phyloP scores from a whole-genome alignment of 2,888 invertebrate species.

The Allygus modestus region DNA sequence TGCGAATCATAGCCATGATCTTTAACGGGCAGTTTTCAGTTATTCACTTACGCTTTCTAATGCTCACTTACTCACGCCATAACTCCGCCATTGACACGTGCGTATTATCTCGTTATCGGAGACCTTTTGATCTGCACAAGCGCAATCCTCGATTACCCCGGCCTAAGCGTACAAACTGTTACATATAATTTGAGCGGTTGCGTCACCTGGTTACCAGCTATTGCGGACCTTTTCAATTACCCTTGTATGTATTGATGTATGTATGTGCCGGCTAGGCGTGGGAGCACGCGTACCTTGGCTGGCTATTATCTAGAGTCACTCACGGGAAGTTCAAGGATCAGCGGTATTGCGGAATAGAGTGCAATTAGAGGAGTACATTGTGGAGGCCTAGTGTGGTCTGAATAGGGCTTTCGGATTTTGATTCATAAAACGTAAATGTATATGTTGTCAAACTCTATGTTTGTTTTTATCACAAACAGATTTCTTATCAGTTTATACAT shows the following conservation, averaged over 20 bases:
- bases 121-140: constrained; percentile 31
- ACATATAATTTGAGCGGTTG: constrained; percentile 39
- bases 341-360: not conserved
- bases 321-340: constrained; percentile 31
- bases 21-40: constrained; percentile 23
- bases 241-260: constrained; percentile 44
- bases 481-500: too few relatives aligned
- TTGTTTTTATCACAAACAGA: too few relatives aligned
- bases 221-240: constrained; percentile 52
- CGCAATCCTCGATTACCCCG: constrained; percentile 12
- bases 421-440: too few relatives aligned
- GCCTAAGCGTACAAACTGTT: constrained; percentile 32
- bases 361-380: not conserved
- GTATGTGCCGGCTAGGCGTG: constrained; percentile 13
- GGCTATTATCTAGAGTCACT: not conserved
- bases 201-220: constrained; percentile 26
- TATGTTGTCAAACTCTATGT: too few relatives aligned
- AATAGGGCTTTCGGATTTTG: too few relatives aligned
- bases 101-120: constrained; percentile 48
- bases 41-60: constrained; percentile 42
- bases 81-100: constrained; percentile 30
- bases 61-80: constrained; percentile 28
- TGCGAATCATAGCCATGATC: constrained; percentile 24
- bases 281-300: constrained; percentile 25
- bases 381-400: too few relatives aligned